phyloP scores from a whole-genome alignment of 2,888 invertebrate genomes.

The Chrysodeixis includens region DNA sequence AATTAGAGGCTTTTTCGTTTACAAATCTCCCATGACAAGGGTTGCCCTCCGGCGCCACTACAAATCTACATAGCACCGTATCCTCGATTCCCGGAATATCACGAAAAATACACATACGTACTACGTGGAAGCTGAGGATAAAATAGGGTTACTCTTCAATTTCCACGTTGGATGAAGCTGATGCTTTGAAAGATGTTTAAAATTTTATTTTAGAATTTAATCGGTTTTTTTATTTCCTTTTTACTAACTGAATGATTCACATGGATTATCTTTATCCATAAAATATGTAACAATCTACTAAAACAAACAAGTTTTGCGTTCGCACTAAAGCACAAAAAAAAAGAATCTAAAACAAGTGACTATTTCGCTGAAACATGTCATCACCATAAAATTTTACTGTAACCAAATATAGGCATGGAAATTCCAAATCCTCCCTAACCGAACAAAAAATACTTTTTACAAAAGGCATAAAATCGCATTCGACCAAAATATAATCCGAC shows the following conservation, averaged over 20 bases:
- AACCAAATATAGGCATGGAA: not conserved
- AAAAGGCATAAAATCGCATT: constrained; percentile 12
- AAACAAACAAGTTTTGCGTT: not conserved
- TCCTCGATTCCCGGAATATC: constrained; percentile 61
- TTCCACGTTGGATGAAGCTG: no score
- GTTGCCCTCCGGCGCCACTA: constrained; percentile 74
- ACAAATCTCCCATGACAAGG: constrained; percentile 84
- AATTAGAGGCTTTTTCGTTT: constrained; percentile 82
- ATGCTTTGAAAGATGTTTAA: no score
- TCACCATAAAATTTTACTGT: not conserved
- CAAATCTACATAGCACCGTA: constrained; percentile 63
- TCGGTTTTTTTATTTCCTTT: no score
- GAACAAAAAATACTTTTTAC: not conserved
- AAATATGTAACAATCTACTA: no score
- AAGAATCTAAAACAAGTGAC: not conserved
- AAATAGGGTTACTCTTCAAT: not conserved
- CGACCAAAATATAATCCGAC: constrained; percentile 16
- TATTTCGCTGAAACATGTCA: not conserved
- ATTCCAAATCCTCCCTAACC: not conserved
- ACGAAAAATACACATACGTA: constrained; percentile 62
- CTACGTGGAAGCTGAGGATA: constrained; percentile 36
- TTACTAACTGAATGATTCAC: no score
- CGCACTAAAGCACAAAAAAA: not conserved
- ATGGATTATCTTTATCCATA: no score
- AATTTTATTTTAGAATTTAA: no score